A percentile compares a stretch with the other conserved stretches of the same genome.
phyloP scores from a whole-genome alignment of 1,140 invertebrate genomes.

The Drosophila grimshawi region DNA sequence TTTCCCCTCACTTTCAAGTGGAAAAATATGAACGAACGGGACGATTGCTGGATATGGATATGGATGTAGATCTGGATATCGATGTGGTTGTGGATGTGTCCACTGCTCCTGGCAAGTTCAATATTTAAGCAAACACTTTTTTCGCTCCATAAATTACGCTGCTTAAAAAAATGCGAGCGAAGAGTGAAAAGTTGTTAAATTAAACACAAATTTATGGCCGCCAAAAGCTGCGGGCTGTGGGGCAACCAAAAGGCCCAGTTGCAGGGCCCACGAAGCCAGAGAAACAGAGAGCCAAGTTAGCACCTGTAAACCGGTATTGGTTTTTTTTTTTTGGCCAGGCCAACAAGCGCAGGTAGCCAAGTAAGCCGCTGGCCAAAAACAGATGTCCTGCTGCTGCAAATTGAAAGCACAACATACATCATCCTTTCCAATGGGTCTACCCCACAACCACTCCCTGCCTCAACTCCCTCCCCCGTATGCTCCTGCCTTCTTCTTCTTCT shows the following conservation, averaged over 20 bases:
- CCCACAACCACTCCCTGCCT: slow-evolving; percentile 1
- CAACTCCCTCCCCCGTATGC: not conserved
- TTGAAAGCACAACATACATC: slow-evolving; percentile 84
- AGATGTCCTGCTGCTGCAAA: slow-evolving; percentile 84
- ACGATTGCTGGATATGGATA: not conserved
- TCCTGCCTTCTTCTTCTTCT: not conserved
- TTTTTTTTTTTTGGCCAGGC: not conserved
- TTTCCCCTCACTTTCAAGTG: slow-evolving; percentile 60
- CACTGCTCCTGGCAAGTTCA: slow-evolving; percentile 38
- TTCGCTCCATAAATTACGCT: slow-evolving; percentile 72
- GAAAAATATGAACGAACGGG: too few species aligned
- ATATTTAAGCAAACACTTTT: slow-evolving; percentile 72
- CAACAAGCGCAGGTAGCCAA: slow-evolving; percentile 27
- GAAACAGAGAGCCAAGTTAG: slow-evolving; percentile 57
- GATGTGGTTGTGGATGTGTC: not conserved
- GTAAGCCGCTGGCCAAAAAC: slow-evolving; percentile 52
- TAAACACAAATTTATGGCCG: slow-evolving; percentile 81
- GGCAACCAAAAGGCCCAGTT: slow-evolving; percentile 53
- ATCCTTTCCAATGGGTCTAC: slow-evolving; percentile 57
- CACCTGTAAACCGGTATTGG: slow-evolving; percentile 77
- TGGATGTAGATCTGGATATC: not conserved
- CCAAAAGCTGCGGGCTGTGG: slow-evolving; percentile 78
- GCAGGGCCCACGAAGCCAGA: not conserved
- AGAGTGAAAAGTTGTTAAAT: slow-evolving; percentile 82
- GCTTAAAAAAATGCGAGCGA: slow-evolving; percentile 53